phyloP scores from a whole-genome alignment of 2,113 vertebrate genomes.

The Solenodon paradoxus region DNA sequence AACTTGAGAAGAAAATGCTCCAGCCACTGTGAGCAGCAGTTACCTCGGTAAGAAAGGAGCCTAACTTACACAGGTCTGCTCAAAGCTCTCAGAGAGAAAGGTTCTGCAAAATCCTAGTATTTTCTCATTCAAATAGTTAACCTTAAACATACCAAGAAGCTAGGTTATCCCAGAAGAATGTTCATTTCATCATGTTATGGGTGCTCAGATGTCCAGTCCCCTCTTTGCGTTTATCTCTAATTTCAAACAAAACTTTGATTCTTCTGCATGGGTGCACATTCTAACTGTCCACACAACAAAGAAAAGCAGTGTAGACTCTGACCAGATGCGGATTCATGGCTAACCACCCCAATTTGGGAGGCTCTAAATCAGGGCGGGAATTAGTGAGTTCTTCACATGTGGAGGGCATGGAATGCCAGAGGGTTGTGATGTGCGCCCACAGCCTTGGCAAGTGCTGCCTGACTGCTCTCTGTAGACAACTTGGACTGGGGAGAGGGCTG shows the following conservation, averaged over 20 bases:
- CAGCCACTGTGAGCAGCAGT: neutral
- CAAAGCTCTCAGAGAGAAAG: neutral
- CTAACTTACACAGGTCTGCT: neutral
- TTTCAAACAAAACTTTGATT: neutral
- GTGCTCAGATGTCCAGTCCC: neutral
- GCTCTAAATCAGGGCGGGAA: constrained; percentile 22
- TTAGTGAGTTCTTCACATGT: neutral
- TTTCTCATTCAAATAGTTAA: neutral
- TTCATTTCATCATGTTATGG: neutral
- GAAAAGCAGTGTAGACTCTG: neutral
- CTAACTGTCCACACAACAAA: constrained; percentile 5
- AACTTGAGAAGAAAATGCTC: constrained; percentile 9
- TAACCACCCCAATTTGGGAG: neutral
- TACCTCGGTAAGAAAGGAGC: neutral
- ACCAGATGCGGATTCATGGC: neutral
- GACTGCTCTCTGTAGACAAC: too few species aligned
- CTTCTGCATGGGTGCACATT: neutral
- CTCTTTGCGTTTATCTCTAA: neutral
- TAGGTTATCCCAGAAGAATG: neutral
- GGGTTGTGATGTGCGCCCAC: too few species aligned
- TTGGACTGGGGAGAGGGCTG: too few species aligned
- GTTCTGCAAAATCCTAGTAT: neutral
- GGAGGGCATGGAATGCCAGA: neutral
- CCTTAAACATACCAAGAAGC: neutral
- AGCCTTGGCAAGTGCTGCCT: too few species aligned